These are phyloP conservation scores for Proctacanthus coquilletti DNA, from an alignment of 1,140 invertebrate species.

Conservation along the genomic window DNA sequence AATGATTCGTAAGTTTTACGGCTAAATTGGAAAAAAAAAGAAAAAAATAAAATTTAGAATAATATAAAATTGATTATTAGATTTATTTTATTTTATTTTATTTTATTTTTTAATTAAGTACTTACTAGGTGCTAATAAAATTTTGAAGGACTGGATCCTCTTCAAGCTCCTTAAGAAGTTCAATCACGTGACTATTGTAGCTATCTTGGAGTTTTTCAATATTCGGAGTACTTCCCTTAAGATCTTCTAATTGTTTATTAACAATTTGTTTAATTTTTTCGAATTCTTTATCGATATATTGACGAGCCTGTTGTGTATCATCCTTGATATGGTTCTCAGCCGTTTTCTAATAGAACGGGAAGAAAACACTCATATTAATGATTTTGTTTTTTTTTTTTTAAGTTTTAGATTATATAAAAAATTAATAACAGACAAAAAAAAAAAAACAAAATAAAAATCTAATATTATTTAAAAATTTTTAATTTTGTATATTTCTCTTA, in stretches of 20 bases:
- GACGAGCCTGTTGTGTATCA: conserved; percentile 24
- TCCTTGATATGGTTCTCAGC: conserved; percentile 17
- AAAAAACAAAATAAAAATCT: no score
- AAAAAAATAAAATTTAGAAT: no score
- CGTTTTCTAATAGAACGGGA: conserved; percentile 10
- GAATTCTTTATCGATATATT: conserved; percentile 28
- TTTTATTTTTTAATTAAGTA: no score
- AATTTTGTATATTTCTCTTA: no score
- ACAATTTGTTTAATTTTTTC: conserved; percentile 26
- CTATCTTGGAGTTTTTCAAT: conserved; percentile 38
- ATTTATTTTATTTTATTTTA: no score
- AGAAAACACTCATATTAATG: background rate
- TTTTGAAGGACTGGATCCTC: conserved; percentile 48
- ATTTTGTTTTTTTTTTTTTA: conserved; percentile 5
- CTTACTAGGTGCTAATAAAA: conserved; percentile 45
- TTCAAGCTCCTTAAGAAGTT: conserved; percentile 44
- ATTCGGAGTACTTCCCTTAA: conserved; percentile 42
- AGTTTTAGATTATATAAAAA: no score
- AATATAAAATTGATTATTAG: no score
- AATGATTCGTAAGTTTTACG: conserved; percentile 19
- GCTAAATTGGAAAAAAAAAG: no score
- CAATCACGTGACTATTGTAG: conserved; percentile 40
- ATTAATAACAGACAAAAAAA: no score
- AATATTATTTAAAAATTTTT: no score
- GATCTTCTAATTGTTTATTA: conserved; percentile 30